Evolutionary conservation across 1,140 invertebrate species (phyloP), one percentile per base, ranked within the genome.

Genomic region (Metaphire vulgaris): DNA sequence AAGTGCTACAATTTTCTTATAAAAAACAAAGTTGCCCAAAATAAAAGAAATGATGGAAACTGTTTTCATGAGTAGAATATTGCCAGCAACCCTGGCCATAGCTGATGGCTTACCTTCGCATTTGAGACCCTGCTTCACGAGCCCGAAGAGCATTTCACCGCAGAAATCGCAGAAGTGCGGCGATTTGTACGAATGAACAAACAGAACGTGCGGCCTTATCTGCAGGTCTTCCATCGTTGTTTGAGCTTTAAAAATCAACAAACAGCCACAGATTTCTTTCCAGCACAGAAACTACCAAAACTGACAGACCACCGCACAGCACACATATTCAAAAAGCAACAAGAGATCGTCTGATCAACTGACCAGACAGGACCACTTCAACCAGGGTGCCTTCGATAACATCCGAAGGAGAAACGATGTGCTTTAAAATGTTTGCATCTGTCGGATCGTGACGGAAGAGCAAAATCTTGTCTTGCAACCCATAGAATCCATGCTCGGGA

Each of bases 101-200:
- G n/a, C n/a, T n/a, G n/a, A n/a, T n/a, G n/a, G n/a, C 81, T 70
- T 79, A 84, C 96, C 96, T 90, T 99, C 96, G 88, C 97, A 99
- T 88, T 99, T 99, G 76, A 99, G 90, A 79, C 97, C 97, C 88
- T 99, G 97, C 75, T 95, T 90, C 66, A 99, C 95, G 74, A 99
- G 89, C 2, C 97, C 97, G 88, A 98, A 99, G 0, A 99, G 90
- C 95, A 99, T 97, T 89, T 99, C 97, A 69, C 97, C 97, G 88
- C 97, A 99, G 89, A 98, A 98, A 89, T 99, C 96, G 80, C 85
- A 87, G 89, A 99, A 99, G 75, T 97, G 98, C 69, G 97, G 97
- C 76, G 93, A 92, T 89, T 98, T 98, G 88, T 98, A 99, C 2
- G 95, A 98, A 88, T 99, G 96, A 70, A 99, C 95, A 79, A 90